Evolutionary conservation across 2,797 vertebrate species (phyloP), one percentile per base, ranked within the genome.

Genomic region (Danionella dracula): DNA sequence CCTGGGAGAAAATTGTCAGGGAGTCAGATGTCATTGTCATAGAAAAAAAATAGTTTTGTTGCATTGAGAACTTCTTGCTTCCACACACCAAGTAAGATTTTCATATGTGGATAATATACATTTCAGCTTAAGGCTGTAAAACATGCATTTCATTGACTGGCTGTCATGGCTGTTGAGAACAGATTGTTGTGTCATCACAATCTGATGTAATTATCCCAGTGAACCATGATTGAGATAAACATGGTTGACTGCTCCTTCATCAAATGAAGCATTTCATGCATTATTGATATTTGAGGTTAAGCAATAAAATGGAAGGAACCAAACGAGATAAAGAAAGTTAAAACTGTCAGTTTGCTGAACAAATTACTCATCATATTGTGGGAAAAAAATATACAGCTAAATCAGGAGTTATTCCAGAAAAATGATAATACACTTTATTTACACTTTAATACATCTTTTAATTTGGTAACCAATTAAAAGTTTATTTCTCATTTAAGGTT

Each of bases 111-210:
- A 6, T 6, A n/a, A n/a, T n/a, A 27, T 27, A 3, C 57, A 41
- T 59, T 32, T 69, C 38, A 53, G 48, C 12, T 3, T 45, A 19
- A 51, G 4, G 16, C 44, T 49, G 40, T 57, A 45, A 45, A 38
- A 73, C 62, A 73, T 64, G 9, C 27, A 31, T 55, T 75, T 69
- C 45, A 69, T 69, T 69, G 62, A 68, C 53, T 71, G 42, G n/a
- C 46, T 38, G 51, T 60, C 57, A 40, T 40, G 40, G 23, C 42
- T 57, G 61, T n/a, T 61, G 44, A 61, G 46, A 68, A 65, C 17
- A 55, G 38, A 53, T 61, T 40, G 35, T 49, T 45, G 48, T 66
- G 49, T 45, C 49, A 55, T 68, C 59, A 41, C 19, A 40, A 60
- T 66, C 57, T 58, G 29, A 72, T 57, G 34, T 6, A 15, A 45